A percentile compares a stretch with the other conserved stretches of the same genome.
Conservation (phyloP, 2,888 invertebrate species). For the Alitta virens region DNA sequence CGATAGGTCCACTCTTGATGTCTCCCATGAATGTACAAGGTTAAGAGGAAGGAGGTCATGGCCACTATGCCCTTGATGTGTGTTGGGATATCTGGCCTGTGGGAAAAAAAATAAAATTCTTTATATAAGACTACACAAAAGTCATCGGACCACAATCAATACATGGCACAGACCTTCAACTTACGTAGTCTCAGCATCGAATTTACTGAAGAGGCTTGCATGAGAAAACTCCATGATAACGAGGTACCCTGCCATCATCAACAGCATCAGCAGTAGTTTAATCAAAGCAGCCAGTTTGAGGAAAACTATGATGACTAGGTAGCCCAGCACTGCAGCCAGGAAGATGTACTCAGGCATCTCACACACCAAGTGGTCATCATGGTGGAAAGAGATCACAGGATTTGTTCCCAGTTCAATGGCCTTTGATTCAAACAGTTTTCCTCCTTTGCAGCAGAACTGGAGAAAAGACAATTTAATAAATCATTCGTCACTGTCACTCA, state of each 20-base stretch:
- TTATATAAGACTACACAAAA: no score
- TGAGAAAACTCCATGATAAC: conserved; percentile 80
- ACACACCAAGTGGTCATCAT: conserved; percentile 65
- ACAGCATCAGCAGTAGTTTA: conserved; percentile 72
- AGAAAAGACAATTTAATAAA: conserved; percentile 15
- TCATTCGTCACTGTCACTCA: no score
- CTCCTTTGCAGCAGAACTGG: conserved; percentile 52
- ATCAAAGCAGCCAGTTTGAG: conserved; percentile 78
- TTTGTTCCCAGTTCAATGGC: conserved; percentile 12
- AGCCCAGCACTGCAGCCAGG: conserved; percentile 79
- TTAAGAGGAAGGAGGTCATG: conserved; percentile 77
- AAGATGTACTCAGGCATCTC: conserved; percentile 80
- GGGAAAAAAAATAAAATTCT: no score
- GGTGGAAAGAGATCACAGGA: conserved; percentile 25
- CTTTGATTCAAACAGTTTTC: conserved; percentile 35
- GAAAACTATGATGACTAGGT: conserved; percentile 82
- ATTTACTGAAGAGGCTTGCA: conserved; percentile 75
- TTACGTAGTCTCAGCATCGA: conserved; percentile 61
- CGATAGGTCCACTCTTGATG: conserved; percentile 83
- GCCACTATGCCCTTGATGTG: conserved; percentile 70
- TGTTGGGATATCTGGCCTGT: conserved; percentile 66
- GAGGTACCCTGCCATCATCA: conserved; percentile 76
- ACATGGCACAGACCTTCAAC: no score
- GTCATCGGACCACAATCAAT: no score
- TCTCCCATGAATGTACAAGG: conserved; percentile 78